phyloP scores from a whole-genome alignment of 1,140 invertebrate species.

The Meloidogyne chitwoodi region DNA sequence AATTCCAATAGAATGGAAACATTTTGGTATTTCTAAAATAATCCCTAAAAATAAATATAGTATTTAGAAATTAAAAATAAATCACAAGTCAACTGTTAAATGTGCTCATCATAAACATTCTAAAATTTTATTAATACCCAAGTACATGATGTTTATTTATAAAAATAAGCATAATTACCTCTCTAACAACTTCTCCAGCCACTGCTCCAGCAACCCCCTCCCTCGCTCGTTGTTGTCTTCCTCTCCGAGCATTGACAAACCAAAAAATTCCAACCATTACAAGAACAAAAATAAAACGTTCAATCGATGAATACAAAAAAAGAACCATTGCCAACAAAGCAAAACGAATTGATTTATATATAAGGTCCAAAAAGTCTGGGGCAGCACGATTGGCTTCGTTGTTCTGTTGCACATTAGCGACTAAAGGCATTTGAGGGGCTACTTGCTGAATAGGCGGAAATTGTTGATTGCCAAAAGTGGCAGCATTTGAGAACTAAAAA shows the following conservation, averaged over 20 bases:
- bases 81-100: no score
- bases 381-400: background rate
- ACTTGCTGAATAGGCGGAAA: background rate
- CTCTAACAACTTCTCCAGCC: no score
- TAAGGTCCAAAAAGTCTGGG: background rate
- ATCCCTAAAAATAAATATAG: no score
- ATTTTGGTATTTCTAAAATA: no score
- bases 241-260: background rate
- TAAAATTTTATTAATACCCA: no score
- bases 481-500: background rate
- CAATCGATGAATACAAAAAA: slow-evolving; percentile 13
- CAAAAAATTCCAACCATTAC: background rate
- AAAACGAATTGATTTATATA: slow-evolving; percentile 12
- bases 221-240: background rate
- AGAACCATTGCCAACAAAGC: slow-evolving; percentile 14
- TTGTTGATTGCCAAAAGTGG: background rate
- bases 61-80: no score
- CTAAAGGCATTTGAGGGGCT: background rate
- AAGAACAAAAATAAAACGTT: slow-evolving; percentile 1
- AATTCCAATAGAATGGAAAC: no score
- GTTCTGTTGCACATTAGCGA: background rate
- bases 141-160: no score
- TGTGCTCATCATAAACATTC: no score
- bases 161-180: no score
- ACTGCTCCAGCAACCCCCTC: background rate